Base-by-base conservation (phyloP, 1,140 invertebrate species). In the Neodiprion pinetum region DNA sequence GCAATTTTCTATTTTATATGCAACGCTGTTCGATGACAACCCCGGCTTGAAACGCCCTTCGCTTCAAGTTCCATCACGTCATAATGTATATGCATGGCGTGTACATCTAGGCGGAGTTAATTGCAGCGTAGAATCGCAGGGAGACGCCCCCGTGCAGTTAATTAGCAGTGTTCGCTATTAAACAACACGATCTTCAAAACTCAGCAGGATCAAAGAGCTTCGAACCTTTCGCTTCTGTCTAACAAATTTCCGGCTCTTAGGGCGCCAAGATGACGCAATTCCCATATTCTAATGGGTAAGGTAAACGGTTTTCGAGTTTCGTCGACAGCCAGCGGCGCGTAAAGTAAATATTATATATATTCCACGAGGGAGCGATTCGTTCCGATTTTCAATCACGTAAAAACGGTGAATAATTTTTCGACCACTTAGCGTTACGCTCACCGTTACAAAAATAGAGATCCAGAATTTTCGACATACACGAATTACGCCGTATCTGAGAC, bases 1-100 rank as follows among this genome's bases (percentile, higher is more conserved):
- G 17, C 67, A 69, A 69, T 69, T 47, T 47, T 69, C 67, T 69
- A 47, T 47, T 69, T 69, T 69, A 69, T 69, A 69, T 69, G 67
- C 67, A 23, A 69, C 23, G 40, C 23, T 14, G 17, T 69, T 69
- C 21, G 12, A 69, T 61, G 28, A 21, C 71, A 50, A 68, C 47
- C 40, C 14, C 7, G 23, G 72, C 21, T 67, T 50, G 10, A 12
- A 49, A 21, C 71, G 71, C 61, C 47, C 47, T 72, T 72, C 71
- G 71, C 49, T 72, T 49, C 48, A 61, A 68, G 61, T 61, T 61
- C 53, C 53, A 61, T 61, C 53, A 23, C 67, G 67, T 69, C 4
- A 69, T 65, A 40, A 65, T 9, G 21, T 69, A 14, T 69, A 69
- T 23, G 11, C 21, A 21, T 65, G 17, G 28, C 2, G 0, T 40